Base-by-base conservation (phyloP, 2,113 vertebrate genomes). In the Phalacrocorax pelagicus region DNA sequence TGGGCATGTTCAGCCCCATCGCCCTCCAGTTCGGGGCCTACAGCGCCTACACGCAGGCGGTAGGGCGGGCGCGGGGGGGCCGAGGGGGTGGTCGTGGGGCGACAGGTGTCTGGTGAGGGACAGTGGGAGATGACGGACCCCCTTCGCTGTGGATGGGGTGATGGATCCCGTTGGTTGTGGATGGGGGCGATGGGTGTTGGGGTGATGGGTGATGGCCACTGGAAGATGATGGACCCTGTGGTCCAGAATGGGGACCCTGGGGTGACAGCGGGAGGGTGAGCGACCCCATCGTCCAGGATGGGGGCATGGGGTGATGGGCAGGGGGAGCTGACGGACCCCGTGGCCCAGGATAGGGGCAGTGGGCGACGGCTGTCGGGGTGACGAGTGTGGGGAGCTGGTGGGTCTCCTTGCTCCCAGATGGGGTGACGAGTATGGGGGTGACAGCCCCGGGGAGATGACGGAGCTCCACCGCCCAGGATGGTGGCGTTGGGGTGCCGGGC, bases 1-100 rank as follows among this genome's bases (percentile, higher is more conserved):
- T 99, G 95, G 99, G 99, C 75, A 99, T 99, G 98, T 99, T 99
- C 98, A 99, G 99, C 94, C 99, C 99, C 95, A 99, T 99, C 83
- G 99, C 99, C 90, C 98, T 99, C 88, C 99, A 99, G 97, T 99
- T 99, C 3, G 99, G 99, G 87, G 99, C 99, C 59, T 99, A 99
- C 97, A 99, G 99, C 82, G 99, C 99, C 95, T 99, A 99, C 98
- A 99, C 99, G 59, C 99, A 99, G 97, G 99, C 99, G 49, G 99
- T 99, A 97, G 98, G 99, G 61, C 27, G 34, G 47, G 26, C 24
- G 7, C 2, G 11, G 15, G 34, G 58, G 26, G 3, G 3, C 12
- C 6, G 17, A 4, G 52, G 23, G 22, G 29, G 7, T 30, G 52
- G 52, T 15, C 52, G 52, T 16, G 71, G 58, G 23, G 17, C 15